Evolutionary conservation across 2,797 vertebrate species (phyloP).

Genomic region (Neosilurus mollespiculum): DNA sequence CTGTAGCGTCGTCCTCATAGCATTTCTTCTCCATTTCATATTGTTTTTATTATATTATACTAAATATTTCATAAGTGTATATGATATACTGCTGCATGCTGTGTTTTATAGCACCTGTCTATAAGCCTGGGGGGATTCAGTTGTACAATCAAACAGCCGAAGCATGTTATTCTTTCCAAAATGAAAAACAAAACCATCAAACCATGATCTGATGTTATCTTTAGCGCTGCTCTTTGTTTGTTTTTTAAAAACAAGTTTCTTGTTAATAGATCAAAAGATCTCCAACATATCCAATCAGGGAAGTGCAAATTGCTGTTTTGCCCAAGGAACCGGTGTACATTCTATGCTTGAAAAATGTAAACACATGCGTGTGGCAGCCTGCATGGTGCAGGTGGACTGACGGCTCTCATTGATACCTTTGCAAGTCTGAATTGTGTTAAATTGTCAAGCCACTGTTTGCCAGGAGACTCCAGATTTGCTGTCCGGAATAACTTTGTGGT

Average conservation of each 20-base stretch:
- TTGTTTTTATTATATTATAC: neutral
- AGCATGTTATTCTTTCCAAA: neutral
- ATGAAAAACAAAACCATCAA: neutral
- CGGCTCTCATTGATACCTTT: slow-evolving; percentile 7
- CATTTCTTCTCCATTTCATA: neutral
- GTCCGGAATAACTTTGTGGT: slow-evolving; percentile 6
- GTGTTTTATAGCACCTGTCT: neutral
- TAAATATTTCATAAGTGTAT: neutral
- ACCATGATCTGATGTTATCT: neutral
- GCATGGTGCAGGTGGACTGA: slow-evolving; percentile 32
- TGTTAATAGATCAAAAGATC: slow-evolving; percentile 25
- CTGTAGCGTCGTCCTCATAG: too few relatives aligned
- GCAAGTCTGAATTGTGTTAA: neutral
- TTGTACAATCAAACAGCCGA: neutral
- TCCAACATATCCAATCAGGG: neutral
- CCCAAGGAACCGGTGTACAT: slow-evolving; percentile 15
- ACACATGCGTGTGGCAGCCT: slow-evolving; percentile 32
- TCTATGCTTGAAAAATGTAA: slow-evolving; percentile 28
- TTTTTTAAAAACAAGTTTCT: neutral
- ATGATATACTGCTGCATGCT: neutral
- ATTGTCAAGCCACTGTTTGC: slow-evolving; percentile 19
- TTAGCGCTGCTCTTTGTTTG: neutral
- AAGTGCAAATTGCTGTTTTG: slow-evolving; percentile 24
- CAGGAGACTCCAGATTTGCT: slow-evolving; percentile 10
- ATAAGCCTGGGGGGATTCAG: neutral